Evolutionary conservation across 2,888 invertebrate genomes (phyloP).

Genomic region (Gymnosoma rotundatum): DNA sequence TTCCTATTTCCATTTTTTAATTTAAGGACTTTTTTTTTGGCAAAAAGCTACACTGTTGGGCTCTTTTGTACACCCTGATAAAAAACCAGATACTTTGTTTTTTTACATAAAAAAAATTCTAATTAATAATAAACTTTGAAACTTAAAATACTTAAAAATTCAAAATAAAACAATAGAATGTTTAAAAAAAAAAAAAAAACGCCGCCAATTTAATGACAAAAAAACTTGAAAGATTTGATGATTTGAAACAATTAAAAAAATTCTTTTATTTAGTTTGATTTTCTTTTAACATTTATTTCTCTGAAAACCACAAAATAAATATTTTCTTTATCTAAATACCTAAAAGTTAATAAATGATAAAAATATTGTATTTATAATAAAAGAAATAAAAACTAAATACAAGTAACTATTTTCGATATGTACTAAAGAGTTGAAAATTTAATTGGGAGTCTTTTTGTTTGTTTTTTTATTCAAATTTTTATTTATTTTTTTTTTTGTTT

Average conservation of each 20-base stretch:
- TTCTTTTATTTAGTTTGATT: constrained; percentile 48
- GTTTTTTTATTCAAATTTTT: constrained; percentile 21
- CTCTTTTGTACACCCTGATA: no score
- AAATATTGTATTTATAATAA: constrained; percentile 11
- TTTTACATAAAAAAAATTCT: no score
- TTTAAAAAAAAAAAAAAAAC: neutral
- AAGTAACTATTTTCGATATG: constrained; percentile 65
- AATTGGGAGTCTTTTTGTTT: neutral
- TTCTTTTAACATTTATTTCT: constrained; percentile 53
- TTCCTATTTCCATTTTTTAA: no score
- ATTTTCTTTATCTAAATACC: constrained; percentile 49
- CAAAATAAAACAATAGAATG: no score
- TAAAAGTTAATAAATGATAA: constrained; percentile 42
- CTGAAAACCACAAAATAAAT: constrained; percentile 50
- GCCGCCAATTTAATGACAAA: neutral
- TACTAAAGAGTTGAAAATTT: constrained; percentile 50
- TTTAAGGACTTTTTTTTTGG: no score
- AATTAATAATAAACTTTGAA: no score
- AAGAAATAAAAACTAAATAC: constrained; percentile 28
- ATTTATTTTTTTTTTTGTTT: constrained; percentile 13
- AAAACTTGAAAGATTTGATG: neutral
- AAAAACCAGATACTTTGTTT: no score
- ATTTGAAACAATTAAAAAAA: constrained; percentile 61
- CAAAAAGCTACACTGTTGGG: no score
- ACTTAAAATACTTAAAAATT: no score